Evolutionary conservation across 1,140 invertebrate genomes (phyloP).

Genomic region (Propsilocerus akamusi): DNA sequence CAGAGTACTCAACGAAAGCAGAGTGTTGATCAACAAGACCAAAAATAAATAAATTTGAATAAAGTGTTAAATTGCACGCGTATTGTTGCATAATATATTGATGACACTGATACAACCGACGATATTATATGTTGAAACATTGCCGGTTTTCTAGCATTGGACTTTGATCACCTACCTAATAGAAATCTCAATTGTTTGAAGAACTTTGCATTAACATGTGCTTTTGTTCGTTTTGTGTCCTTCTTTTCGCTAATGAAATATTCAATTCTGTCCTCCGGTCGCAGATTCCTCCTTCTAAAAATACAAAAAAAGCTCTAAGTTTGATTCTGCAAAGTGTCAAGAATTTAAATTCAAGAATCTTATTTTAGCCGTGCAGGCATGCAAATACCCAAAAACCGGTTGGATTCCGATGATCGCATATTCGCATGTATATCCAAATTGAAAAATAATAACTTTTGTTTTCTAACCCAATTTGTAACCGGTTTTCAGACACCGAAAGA

Average conservation of each 20-base stretch:
- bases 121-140: no score
- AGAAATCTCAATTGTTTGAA: constrained; percentile 57
- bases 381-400: not conserved
- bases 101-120: no score
- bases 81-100: no score
- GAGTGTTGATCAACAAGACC: no score
- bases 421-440: not conserved
- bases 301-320: not conserved
- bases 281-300: constrained; percentile 13
- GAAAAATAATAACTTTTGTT: not conserved
- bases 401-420: not conserved
- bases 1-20: no score
- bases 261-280: constrained; percentile 45
- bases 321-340: not conserved
- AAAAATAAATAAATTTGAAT: not conserved
- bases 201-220: constrained; percentile 74
- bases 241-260: constrained; percentile 58
- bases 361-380: not conserved
- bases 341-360: not conserved
- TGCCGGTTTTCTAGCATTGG: no score
- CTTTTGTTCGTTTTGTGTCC: constrained; percentile 43
- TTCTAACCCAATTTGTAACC: not conserved
- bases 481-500: not conserved
- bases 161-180: constrained; percentile 30
- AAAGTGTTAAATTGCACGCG: not conserved